A percentile compares a stretch with the other conserved stretches of the same genome.
Evolutionary conservation across 1,140 invertebrate genomes (phyloP).

Genomic region (Bombus balteatus): DNA sequence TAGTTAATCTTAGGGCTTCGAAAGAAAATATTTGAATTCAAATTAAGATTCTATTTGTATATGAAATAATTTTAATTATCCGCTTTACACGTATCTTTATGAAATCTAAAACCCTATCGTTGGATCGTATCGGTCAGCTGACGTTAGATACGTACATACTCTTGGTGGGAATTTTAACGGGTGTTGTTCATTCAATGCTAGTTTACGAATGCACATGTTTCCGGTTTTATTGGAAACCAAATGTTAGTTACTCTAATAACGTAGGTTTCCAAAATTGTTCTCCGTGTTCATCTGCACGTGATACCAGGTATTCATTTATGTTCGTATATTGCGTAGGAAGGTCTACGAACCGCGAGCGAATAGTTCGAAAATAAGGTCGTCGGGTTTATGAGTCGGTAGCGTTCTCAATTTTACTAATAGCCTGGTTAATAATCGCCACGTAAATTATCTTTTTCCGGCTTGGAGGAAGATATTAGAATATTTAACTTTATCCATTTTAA

Average conservation of each 20-base stretch:
- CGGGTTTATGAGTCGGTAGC: slow-evolving; percentile 20
- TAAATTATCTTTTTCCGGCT: slow-evolving; percentile 36
- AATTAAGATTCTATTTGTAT: background rate
- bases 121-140: slow-evolving; percentile 46
- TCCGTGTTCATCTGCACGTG: background rate
- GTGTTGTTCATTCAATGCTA: slow-evolving; percentile 36
- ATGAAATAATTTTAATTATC: background rate
- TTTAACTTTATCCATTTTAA: background rate
- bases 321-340: background rate
- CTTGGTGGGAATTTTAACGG: slow-evolving; percentile 52
- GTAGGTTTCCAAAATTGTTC: background rate
- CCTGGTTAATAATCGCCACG: slow-evolving; percentile 33
- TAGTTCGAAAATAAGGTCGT: slow-evolving; percentile 45
- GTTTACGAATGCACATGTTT: background rate
- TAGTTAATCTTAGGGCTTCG: background rate
- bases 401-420: slow-evolving; percentile 38
- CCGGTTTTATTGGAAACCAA: slow-evolving; percentile 10
- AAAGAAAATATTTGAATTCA: background rate
- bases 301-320: background rate
- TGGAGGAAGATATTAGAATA: background rate
- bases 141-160: slow-evolving; percentile 34
- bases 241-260: background rate
- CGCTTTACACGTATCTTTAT: background rate
- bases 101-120: background rate
- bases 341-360: background rate